These are phyloP conservation scores for Tipula helvola DNA, from an alignment of 2,888 invertebrate genomes.

Conservation along the genomic window DNA sequence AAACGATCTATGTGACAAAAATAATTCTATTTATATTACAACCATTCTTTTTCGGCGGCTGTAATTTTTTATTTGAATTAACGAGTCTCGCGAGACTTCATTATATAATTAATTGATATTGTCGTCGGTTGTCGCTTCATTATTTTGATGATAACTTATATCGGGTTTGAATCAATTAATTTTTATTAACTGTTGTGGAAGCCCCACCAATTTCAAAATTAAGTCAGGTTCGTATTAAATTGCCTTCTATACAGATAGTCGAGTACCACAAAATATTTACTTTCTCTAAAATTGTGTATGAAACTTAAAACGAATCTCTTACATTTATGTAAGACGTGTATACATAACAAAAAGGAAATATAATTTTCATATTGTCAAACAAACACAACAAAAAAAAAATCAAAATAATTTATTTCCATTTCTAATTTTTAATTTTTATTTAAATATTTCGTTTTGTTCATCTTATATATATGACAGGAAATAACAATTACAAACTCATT, in stretches of 20 bases:
- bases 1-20: background rate
- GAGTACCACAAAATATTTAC: background rate
- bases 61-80: background rate
- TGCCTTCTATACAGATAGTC: background rate
- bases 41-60: background rate
- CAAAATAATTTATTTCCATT: background rate
- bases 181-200: background rate
- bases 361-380: background rate
- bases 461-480: background rate
- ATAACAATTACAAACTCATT: background rate
- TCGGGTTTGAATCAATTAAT: background rate
- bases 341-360: background rate
- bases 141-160: background rate
- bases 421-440: background rate
- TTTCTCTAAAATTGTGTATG: background rate
- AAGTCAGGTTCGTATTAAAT: background rate
- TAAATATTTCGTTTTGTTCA: background rate
- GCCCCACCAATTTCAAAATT: background rate
- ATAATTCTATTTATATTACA: background rate
- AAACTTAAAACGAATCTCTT: background rate
- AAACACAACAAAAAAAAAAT: background rate
- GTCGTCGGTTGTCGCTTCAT: background rate
- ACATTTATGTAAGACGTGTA: background rate
- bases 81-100: background rate
- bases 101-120: background rate